Base-by-base conservation (phyloP, 2,797 vertebrate species). In the Delichon dasypus region DNA sequence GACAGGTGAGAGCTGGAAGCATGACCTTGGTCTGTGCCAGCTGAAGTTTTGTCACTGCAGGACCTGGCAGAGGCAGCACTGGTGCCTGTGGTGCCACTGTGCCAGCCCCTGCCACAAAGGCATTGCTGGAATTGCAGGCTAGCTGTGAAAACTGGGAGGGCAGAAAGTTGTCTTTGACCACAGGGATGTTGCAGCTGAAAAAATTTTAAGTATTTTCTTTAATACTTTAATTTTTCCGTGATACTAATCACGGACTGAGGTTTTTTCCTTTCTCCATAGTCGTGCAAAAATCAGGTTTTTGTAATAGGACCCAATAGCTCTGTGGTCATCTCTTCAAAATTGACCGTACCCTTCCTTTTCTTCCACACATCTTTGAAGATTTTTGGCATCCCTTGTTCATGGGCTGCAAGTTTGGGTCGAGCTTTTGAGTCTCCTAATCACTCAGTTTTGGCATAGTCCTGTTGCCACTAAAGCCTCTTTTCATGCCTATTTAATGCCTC, bases 401-500 rank as follows among this genome's bases (percentile, higher is more conserved):
- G 87, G 90, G 76, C 90, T 66, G 48, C 53, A 12, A 51, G 50
- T 71, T 94, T 3, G 54, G 97, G 96, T 96, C 94, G 94, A 95
- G 81, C 89, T 88, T 96, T 85, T 83, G 96, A 96, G 95, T 90
- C 83, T 76, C 30, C 96, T 96, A 95, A 97, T 96, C 90, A 87
- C 94, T 92, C 93, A 42, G 53, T 57, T 94, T 94, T 93, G 95
- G 95, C 94, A 60, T 25, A 47, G 91, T 97, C 97, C 96, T n/a
- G 91, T 97, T 98, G 98, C 98, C 97, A 96, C 89, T 93, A 97
- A 97, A 98, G 97, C 95, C 96, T 97, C 97, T 98, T 97, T 98
- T 95, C 97, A 98, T 98, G 98, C 98, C 98, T 98, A 94, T 98
- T 98, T 97, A 96, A 98, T 98, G 98, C 97, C 98, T 98, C 98